Conservation (phyloP, 2,797 vertebrate species). For the Chloroceryle inda region DNA sequence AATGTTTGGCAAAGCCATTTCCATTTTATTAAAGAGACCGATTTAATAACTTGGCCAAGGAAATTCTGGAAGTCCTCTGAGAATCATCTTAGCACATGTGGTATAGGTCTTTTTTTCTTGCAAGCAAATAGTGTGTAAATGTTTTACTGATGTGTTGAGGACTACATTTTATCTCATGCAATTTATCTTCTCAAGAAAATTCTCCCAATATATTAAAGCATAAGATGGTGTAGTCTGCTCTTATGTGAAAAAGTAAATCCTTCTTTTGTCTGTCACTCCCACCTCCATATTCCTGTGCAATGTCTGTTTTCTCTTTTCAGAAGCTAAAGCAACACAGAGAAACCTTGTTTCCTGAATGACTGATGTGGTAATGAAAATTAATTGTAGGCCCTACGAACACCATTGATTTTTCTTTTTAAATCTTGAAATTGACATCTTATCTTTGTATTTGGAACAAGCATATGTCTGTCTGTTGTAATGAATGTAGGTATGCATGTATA, state of each 20-base stretch:
- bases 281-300: not conserved
- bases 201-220: conserved; percentile 7
- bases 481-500: conserved; percentile 30
- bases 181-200: not conserved
- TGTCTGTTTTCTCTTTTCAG: conserved; percentile 26
- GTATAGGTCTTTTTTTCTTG: not conserved
- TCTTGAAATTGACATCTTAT: not conserved
- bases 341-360: conserved; percentile 49
- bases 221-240: not conserved
- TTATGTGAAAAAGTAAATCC: conserved; percentile 16
- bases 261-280: not conserved
- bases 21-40: conserved; percentile 34
- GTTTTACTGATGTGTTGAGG: not conserved
- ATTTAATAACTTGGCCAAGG: conserved; percentile 54
- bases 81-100: not conserved
- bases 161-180: not conserved
- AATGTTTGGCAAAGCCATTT: conserved; percentile 6
- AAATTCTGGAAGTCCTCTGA: not conserved
- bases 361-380: conserved; percentile 19
- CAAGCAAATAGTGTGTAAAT: not conserved
- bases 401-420: not conserved
- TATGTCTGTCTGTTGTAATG: conserved; percentile 2
- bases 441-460: not conserved
- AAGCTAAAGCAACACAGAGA: not conserved
- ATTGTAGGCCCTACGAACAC: not conserved